These are phyloP conservation scores for Drosophila murphyi DNA, from an alignment of 1,140 invertebrate genomes.

Conservation along the genomic window DNA sequence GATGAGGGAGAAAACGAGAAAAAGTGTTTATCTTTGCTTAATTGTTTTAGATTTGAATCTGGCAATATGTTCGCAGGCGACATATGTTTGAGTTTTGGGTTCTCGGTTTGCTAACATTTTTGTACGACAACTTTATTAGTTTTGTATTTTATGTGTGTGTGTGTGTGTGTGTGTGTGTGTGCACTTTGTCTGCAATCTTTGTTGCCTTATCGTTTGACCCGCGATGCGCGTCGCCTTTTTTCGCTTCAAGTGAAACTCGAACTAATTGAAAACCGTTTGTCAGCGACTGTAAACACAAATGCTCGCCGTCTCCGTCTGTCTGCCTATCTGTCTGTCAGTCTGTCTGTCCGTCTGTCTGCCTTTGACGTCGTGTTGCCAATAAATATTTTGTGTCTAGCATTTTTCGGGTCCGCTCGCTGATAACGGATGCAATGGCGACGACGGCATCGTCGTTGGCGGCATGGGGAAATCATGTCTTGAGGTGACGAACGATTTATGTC, in stretches of 20 bases:
- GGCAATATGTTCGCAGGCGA: slow-evolving; percentile 58
- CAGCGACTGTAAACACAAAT: slow-evolving; percentile 70
- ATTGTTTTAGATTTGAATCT: slow-evolving; percentile 81
- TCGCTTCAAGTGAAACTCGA: slow-evolving; percentile 55
- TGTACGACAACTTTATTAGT: slow-evolving; percentile 77
- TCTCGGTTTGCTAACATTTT: slow-evolving; percentile 44
- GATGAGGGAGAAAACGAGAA: slow-evolving; percentile 9
- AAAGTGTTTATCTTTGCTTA: slow-evolving; percentile 65
- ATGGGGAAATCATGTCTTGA: slow-evolving; percentile 18
- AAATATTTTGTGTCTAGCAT: slow-evolving; percentile 42
- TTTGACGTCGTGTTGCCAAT: slow-evolving; percentile 60
- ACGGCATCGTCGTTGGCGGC: not conserved
- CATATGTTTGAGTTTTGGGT: slow-evolving; percentile 55
- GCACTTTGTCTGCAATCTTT: slow-evolving; percentile 49
- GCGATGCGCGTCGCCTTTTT: slow-evolving; percentile 58
- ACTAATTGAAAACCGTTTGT: slow-evolving; percentile 82
- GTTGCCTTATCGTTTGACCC: slow-evolving; percentile 71
- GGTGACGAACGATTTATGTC: slow-evolving; percentile 48
- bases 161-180: slow-evolving; percentile 29
- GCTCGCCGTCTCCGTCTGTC: not conserved
- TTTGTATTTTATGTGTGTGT: slow-evolving; percentile 25
- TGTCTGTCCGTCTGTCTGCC: not conserved
- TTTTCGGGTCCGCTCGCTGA: slow-evolving; percentile 21
- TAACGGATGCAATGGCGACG: slow-evolving; percentile 35
- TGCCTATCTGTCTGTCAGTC: not conserved